Conservation (phyloP, 1,140 invertebrate species). For the Protaetia brevitarsis region DNA sequence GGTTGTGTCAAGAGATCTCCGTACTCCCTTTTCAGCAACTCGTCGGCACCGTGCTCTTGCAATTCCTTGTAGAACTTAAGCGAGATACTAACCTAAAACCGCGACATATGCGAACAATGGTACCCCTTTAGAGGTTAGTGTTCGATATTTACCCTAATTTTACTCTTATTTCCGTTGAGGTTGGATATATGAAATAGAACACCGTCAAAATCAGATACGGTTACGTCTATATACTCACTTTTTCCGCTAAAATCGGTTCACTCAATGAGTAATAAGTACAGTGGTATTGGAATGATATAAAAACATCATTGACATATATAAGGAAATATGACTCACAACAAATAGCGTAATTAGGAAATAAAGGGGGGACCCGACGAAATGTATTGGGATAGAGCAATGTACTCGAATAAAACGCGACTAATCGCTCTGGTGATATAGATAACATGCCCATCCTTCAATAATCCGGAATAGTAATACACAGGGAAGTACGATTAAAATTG, state of each 20-base stretch:
- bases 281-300: conserved; percentile 22
- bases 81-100: conserved; percentile 93
- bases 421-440: conserved; percentile 10
- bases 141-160: conserved; percentile 80
- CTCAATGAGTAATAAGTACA: not conserved
- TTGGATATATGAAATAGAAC: conserved; percentile 98
- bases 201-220: conserved; percentile 96
- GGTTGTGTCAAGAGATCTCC: conserved; percentile 74
- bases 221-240: conserved; percentile 91
- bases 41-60: conserved; percentile 96
- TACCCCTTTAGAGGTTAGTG: not conserved
- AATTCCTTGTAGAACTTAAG: conserved; percentile 99
- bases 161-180: conserved; percentile 92
- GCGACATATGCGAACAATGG: not conserved
- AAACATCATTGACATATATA: conserved; percentile 21
- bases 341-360: not conserved
- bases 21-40: conserved; percentile 91
- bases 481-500: not conserved
- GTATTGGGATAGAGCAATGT: not conserved
- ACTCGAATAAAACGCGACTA: not conserved
- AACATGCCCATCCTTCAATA: conserved; percentile 6
- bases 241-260: conserved; percentile 71
- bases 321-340: conserved; percentile 14
- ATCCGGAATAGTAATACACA: not conserved
- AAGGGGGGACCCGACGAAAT: not conserved